Percentiles rank a stretch among this genome's conserved stretches.
phyloP scores from a whole-genome alignment of 2,113 vertebrate species.

The Hepsetus odoe region DNA sequence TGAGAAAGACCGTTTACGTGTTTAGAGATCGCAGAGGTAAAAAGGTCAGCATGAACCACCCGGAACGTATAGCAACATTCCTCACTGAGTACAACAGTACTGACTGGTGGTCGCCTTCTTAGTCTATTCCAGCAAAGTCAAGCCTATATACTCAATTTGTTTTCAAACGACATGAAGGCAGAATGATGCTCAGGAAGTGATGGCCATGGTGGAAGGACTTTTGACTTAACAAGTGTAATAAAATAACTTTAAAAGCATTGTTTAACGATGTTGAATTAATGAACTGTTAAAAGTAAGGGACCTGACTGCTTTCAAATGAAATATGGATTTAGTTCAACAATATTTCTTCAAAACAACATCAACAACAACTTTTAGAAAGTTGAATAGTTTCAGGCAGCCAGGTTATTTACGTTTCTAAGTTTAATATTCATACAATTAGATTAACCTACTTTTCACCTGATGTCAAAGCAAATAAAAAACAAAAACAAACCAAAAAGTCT shows the following conservation, averaged over 20 bases:
- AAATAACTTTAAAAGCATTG: too few species aligned
- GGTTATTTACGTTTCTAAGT: too few species aligned
- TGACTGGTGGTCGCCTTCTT: slow-evolving; percentile 41
- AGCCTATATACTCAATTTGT: not conserved
- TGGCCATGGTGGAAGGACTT: not conserved
- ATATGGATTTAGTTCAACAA: too few species aligned
- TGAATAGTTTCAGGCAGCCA: too few species aligned
- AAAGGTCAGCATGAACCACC: slow-evolving; percentile 75
- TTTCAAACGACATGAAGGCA: not conserved
- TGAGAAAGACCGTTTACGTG: slow-evolving; percentile 71
- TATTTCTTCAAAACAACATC: too few species aligned
- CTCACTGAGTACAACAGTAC: slow-evolving; percentile 38
- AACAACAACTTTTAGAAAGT: too few species aligned
- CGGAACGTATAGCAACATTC: slow-evolving; percentile 62
- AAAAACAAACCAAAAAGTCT: not conserved
- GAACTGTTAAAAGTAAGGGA: not conserved
- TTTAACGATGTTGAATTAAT: too few species aligned
- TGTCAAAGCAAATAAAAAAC: too few species aligned
- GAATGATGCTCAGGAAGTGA: not conserved
- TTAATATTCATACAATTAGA: too few species aligned
- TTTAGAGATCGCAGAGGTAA: slow-evolving; percentile 86
- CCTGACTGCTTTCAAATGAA: too few species aligned
- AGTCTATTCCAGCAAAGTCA: slow-evolving; percentile 5
- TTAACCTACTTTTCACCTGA: too few species aligned
- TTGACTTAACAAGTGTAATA: not conserved